phyloP scores from a whole-genome alignment of 2,797 vertebrate species.

The Cyclura pinguis region DNA sequence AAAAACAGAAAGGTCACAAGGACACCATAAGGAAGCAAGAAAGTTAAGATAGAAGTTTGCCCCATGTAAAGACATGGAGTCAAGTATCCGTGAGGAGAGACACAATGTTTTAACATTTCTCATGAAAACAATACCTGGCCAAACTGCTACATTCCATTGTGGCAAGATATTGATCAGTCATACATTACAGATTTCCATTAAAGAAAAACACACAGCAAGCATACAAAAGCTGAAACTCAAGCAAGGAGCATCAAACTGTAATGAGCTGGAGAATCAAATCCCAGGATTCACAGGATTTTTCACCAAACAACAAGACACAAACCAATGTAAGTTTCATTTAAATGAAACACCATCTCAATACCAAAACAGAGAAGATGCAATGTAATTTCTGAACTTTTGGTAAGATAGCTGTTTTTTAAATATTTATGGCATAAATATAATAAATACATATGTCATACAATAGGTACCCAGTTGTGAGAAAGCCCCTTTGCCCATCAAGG shows the following conservation, averaged over 20 bases:
- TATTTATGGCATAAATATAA: neutral
- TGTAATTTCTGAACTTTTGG: neutral
- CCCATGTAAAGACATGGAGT: neutral
- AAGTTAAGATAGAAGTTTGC: neutral
- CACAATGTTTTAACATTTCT: neutral
- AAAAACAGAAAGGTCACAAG: neutral
- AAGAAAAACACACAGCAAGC: neutral
- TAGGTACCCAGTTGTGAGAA: neutral
- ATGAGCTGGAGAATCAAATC: neutral
- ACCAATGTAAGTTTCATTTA: neutral
- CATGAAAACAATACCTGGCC: neutral
- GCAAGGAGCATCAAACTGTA: neutral
- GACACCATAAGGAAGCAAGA: no score
- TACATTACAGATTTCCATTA: neutral
- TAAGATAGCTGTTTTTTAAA: neutral
- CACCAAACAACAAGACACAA: neutral
- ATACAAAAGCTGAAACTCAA: neutral
- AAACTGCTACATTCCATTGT: neutral
- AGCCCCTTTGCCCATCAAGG: neutral
- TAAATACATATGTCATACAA: neutral
- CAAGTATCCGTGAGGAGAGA: neutral
- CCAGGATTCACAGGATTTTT: neutral
- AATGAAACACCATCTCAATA: neutral
- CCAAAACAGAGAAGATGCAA: neutral
- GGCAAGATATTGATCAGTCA: neutral